These are phyloP conservation scores for Rhodophaea formosa DNA, from an alignment of 2,888 invertebrate species.

Conservation along the genomic window DNA sequence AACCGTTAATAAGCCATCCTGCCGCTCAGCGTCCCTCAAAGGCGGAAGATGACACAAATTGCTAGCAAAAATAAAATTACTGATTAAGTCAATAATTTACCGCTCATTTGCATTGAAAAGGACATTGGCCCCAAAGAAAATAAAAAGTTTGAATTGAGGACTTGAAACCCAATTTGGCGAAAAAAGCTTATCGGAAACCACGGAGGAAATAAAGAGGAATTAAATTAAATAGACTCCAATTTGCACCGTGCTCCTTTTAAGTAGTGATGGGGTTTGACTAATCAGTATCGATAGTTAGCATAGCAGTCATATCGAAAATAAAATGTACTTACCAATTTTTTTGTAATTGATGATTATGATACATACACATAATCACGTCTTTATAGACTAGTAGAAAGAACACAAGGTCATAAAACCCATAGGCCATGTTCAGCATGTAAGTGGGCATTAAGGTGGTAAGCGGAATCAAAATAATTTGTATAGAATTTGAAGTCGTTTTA, in stretches of 20 bases:
- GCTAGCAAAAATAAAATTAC: not conserved
- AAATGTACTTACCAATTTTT: no score
- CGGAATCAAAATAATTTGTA: no score
- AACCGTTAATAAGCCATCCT: not conserved
- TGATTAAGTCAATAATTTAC: slow-evolving; percentile 7
- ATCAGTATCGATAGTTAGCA: not conserved
- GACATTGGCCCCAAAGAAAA: slow-evolving; percentile 2
- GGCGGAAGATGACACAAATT: not conserved
- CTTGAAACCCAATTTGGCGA: slow-evolving; percentile 21
- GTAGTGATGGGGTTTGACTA: not conserved
- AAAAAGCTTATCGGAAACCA: slow-evolving; percentile 15
- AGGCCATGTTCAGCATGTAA: no score
- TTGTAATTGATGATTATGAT: no score
- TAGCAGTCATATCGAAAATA: no score
- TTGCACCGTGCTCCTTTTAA: slow-evolving; percentile 40
- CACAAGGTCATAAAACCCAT: no score
- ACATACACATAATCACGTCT: no score
- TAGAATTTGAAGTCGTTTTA: no score
- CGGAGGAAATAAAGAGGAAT: slow-evolving; percentile 31
- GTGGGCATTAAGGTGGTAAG: no score
- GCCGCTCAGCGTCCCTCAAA: not conserved
- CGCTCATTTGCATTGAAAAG: slow-evolving; percentile 8
- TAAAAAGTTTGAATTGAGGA: slow-evolving; percentile 9
- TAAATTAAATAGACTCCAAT: slow-evolving; percentile 54
- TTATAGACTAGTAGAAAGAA: no score